phyloP scores from a whole-genome alignment of 1,140 invertebrate genomes.

The Drosophila mayri region DNA sequence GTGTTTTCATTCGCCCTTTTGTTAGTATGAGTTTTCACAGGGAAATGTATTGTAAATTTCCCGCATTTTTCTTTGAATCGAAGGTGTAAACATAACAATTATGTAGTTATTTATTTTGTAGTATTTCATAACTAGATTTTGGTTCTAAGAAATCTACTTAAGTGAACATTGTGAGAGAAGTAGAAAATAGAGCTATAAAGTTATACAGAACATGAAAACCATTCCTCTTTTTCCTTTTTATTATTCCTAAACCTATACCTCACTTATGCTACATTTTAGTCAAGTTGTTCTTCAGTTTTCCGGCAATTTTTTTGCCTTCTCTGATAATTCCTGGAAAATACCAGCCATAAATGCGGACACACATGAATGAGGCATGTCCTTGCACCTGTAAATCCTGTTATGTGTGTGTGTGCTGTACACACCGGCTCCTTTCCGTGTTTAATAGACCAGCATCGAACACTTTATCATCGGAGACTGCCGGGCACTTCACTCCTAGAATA shows the following conservation, averaged over 20 bases:
- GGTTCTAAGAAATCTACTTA: not conserved
- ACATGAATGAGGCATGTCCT: not conserved
- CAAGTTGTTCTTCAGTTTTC: not conserved
- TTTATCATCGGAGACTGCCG: constrained; percentile 28
- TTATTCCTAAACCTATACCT: not conserved
- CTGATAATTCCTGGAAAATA: constrained; percentile 9
- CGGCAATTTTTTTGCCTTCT: not conserved
- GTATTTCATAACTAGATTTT: not conserved
- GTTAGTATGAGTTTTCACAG: constrained; percentile 20
- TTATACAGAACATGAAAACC: not conserved
- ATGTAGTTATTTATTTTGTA: not conserved
- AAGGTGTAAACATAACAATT: constrained; percentile 4
- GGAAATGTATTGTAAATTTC: constrained; percentile 21
- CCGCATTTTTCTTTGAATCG: not conserved
- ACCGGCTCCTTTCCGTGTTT: constrained; percentile 5
- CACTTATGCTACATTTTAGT: not conserved
- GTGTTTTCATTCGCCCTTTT: constrained; percentile 17
- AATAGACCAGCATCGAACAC: constrained; percentile 24
- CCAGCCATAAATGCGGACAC: not conserved
- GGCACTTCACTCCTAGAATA: constrained; percentile 16
- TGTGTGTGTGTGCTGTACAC: constrained; percentile 1
- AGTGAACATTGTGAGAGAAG: not conserved
- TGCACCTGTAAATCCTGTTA: constrained; percentile 6
- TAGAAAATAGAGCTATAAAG: not conserved
- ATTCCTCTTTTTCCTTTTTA: not conserved